These are phyloP conservation scores for Elanus axillaris DNA, from an alignment of 2,113 vertebrate species.

Conservation along the genomic window DNA sequence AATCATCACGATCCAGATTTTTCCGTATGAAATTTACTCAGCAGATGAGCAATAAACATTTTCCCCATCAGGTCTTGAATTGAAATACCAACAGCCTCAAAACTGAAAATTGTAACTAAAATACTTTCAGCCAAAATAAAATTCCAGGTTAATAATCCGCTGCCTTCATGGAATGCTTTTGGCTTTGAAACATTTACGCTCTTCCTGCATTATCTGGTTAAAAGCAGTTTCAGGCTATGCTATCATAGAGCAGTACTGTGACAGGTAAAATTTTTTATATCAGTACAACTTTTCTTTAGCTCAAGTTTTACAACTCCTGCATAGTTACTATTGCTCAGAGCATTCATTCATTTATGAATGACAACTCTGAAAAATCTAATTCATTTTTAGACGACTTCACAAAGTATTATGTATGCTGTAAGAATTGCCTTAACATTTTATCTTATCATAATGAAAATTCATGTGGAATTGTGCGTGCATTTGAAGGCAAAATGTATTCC, in stretches of 20 bases:
- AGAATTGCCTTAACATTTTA: not conserved
- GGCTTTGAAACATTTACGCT: not conserved
- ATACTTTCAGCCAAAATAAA: not conserved
- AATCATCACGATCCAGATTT: not conserved
- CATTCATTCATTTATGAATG: not conserved
- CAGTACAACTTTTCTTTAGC: not conserved
- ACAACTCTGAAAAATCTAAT: not conserved
- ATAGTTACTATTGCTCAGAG: not conserved
- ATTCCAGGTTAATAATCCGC: not conserved
- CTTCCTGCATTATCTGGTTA: not conserved
- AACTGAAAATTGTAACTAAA: not conserved
- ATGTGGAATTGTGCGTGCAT: rapidly evolving
- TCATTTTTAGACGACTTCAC: not conserved
- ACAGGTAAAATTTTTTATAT: not conserved
- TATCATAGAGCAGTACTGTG: not conserved
- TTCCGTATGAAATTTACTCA: not conserved
- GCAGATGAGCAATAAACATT: not conserved
- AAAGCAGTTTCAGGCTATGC: not conserved
- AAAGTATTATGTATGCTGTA: not conserved
- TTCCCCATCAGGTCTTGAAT: not conserved
- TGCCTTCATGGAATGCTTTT: not conserved
- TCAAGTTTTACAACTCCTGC: not conserved
- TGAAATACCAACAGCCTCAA: not conserved
- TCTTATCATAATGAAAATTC: not conserved
- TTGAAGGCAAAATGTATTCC: not conserved